These are phyloP conservation scores for Beroe ovata DNA, from an alignment of 37 sponge, comb jelly and placozoan species.

Conservation along the genomic window DNA sequence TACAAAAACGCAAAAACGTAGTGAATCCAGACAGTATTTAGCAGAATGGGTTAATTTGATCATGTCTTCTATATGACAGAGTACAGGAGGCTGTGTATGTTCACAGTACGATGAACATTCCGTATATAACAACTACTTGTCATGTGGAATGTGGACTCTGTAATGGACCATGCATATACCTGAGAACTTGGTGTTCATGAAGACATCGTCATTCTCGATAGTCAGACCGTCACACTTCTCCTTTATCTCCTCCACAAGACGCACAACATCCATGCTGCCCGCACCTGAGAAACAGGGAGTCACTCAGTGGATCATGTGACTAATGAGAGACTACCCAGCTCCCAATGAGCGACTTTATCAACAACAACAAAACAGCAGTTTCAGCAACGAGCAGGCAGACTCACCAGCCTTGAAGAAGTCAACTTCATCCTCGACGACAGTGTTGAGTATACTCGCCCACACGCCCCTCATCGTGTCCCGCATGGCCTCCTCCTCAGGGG, in stretches of 20 bases:
- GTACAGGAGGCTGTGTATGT: no score
- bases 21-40: no score
- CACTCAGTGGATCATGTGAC: no score
- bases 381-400: background rate
- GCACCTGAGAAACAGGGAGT: slow-evolving; percentile 75
- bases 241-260: slow-evolving; percentile 85
- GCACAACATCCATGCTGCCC: slow-evolving; percentile 88
- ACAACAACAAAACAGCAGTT: no score
- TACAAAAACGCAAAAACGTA: no score
- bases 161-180: slow-evolving; percentile 18
- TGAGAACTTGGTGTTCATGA: slow-evolving; percentile 78
- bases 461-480: slow-evolving; percentile 68
- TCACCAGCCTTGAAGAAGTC: slow-evolving; percentile 88
- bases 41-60: no score
- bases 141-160: background rate
- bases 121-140: background rate
- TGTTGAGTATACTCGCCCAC: slow-evolving; percentile 79
- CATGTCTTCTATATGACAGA: no score
- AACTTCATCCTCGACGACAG: slow-evolving; percentile 76
- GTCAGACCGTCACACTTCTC: slow-evolving; percentile 72
- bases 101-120: no score
- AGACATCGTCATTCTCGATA: slow-evolving; percentile 83
- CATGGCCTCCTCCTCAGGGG: slow-evolving; percentile 77
- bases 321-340: no score
- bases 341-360: no score